A percentile compares a stretch with the other conserved stretches of the same genome.
These are phyloP conservation scores for Gymnothorax reevesii DNA, from an alignment of 2,797 vertebrate species.

Conservation along the genomic window DNA sequence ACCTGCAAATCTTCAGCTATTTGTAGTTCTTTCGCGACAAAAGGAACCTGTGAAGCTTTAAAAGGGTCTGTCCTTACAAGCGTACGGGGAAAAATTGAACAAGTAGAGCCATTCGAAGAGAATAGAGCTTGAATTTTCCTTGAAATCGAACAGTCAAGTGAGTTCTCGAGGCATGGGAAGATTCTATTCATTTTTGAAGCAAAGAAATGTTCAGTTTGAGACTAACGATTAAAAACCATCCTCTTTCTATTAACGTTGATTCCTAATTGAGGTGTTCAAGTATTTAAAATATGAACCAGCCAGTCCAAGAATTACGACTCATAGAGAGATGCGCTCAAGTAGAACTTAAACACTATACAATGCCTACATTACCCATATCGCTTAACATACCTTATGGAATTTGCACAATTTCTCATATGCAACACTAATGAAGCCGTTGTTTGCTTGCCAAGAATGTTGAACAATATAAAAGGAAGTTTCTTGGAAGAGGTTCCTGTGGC, in stretches of 20 bases:
- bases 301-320: background rate
- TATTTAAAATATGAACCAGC: background rate
- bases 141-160: background rate
- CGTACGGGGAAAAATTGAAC: constrained; percentile 8
- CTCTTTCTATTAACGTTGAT: background rate
- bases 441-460: background rate
- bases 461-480: constrained; percentile 24
- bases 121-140: background rate
- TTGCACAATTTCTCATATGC: background rate
- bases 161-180: background rate
- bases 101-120: constrained; percentile 19
- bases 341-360: background rate
- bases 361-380: background rate
- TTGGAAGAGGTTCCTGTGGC: constrained; percentile 72
- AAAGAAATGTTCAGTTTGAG: background rate
- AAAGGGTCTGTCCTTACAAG: constrained; percentile 18
- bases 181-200: background rate
- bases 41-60: constrained; percentile 20
- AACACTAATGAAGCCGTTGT: constrained; percentile 9
- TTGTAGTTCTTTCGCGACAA: constrained; percentile 22
- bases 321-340: background rate
- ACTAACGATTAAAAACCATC: background rate
- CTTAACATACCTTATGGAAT: constrained; percentile 13
- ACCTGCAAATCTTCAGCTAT: constrained; percentile 24
- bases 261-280: background rate